Percentiles rank a stretch among this genome's conserved stretches.
phyloP scores from a whole-genome alignment of 2,888 invertebrate genomes.

The Papilio demoleus region DNA sequence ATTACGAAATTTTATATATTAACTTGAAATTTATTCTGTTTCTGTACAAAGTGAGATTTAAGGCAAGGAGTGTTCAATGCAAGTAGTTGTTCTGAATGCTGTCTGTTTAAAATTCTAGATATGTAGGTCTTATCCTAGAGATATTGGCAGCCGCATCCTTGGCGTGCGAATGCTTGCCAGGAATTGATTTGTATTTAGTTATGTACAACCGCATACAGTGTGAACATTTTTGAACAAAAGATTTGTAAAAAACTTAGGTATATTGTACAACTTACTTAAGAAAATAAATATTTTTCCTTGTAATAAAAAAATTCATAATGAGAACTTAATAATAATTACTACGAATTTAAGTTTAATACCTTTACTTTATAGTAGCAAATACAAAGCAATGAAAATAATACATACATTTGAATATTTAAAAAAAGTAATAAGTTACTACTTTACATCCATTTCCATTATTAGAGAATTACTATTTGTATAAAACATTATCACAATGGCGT shows the following conservation, averaged over 20 bases:
- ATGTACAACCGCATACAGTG: slow-evolving; percentile 1
- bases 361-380: too few relatives aligned
- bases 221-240: background rate
- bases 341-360: too few relatives aligned
- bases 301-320: too few relatives aligned
- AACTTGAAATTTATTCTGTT: too few relatives aligned
- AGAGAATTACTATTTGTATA: too few relatives aligned
- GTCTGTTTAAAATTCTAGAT: slow-evolving; percentile 1
- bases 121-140: background rate
- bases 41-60: background rate
- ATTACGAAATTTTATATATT: too few relatives aligned
- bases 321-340: too few relatives aligned
- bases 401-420: background rate
- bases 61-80: too few relatives aligned
- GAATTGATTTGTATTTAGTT: slow-evolving; percentile 25
- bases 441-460: background rate
- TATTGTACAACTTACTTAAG: too few relatives aligned
- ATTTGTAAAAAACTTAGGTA: background rate
- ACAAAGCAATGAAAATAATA: too few relatives aligned
- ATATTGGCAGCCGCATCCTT: slow-evolving; percentile 17
- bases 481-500: too few relatives aligned
- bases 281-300: too few relatives aligned
- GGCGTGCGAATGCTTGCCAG: slow-evolving; percentile 21
- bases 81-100: slow-evolving; percentile 38
- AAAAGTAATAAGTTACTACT: background rate